These are phyloP conservation scores for Thaleichthys pacificus DNA, from an alignment of 2,797 vertebrate genomes.

Conservation along the genomic window DNA sequence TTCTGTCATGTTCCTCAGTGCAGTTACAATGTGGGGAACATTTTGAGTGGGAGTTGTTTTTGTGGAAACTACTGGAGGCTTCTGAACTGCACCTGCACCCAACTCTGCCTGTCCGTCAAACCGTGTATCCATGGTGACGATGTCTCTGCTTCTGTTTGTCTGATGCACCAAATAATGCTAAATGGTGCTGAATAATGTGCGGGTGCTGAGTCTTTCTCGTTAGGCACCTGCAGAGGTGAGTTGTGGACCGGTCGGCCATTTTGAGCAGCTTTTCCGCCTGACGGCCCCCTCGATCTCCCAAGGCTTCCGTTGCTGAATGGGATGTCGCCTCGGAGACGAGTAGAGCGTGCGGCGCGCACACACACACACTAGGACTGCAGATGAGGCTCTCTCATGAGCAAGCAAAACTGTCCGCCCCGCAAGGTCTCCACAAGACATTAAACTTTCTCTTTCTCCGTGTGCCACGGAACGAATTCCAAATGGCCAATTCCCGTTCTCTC, in stretches of 20 bases:
- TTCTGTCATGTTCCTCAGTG: no score
- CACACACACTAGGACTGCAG: conserved; percentile 26
- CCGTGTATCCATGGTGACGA: conserved; percentile 53
- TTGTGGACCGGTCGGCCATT: conserved; percentile 24
- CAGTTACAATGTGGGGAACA: no score
- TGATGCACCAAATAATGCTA: conserved; percentile 56
- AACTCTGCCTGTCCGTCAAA: conserved; percentile 6
- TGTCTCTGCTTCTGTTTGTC: conserved; percentile 29
- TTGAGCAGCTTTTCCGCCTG: conserved; percentile 34
- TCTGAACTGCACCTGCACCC: conserved; percentile 39
- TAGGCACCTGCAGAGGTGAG: conserved; percentile 49
- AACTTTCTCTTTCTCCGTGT: no score
- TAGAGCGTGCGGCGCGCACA: background rate
- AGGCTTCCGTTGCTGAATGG: conserved; percentile 60
- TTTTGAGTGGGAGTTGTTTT: no score
- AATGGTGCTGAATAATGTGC: conserved; percentile 69
- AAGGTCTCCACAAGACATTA: background rate
- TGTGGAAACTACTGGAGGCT: background rate
- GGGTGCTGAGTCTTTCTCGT: conserved; percentile 53
- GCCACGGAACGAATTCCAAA: no score
- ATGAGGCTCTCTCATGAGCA: conserved; percentile 41
- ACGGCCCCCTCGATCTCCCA: conserved; percentile 41
- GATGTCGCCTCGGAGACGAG: conserved; percentile 57
- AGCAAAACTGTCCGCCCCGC: conserved; percentile 26
- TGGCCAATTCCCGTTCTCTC: no score